phyloP scores from a whole-genome alignment of 2,113 vertebrate species.

The Macquaria ambigua region DNA sequence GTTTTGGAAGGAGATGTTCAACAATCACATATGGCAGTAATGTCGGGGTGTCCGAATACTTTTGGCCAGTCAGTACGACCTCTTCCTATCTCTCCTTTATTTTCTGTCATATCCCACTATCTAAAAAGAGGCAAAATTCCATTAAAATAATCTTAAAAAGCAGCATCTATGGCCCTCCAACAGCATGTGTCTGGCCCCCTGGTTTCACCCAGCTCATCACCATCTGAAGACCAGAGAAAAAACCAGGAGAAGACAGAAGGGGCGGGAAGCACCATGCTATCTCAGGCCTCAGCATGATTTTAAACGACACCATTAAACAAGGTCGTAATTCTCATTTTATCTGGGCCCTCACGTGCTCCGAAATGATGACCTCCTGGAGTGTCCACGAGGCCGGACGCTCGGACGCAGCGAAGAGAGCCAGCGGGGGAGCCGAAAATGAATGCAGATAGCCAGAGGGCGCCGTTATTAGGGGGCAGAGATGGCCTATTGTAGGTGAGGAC shows the following conservation, averaged over 20 bases:
- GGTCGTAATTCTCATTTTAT: slow-evolving; percentile 73
- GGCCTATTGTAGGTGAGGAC: slow-evolving; percentile 43
- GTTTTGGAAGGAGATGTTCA: background rate
- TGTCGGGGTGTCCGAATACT: background rate
- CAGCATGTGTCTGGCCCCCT: slow-evolving; percentile 4
- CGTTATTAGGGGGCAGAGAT: slow-evolving; percentile 52
- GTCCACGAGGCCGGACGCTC: slow-evolving; percentile 15
- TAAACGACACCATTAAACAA: slow-evolving; percentile 74
- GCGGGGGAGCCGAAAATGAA: slow-evolving; percentile 58
- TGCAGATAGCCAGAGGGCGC: slow-evolving; percentile 55
- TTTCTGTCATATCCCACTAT: background rate
- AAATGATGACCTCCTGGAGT: slow-evolving; percentile 60
- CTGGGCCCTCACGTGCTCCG: background rate
- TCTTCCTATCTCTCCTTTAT: background rate
- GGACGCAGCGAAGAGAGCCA: slow-evolving; percentile 27
- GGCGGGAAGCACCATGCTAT: slow-evolving; percentile 25
- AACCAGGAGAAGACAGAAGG: slow-evolving; percentile 19
- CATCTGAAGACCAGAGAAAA: slow-evolving; percentile 24
- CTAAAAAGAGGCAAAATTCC: background rate
- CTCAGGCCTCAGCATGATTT: slow-evolving; percentile 66
- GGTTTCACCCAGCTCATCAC: slow-evolving; percentile 24
- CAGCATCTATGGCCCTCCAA: background rate
- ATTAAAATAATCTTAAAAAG: slow-evolving; percentile 22
- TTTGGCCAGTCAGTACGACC: background rate
- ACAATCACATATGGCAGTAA: background rate